A percentile compares a stretch with the other conserved stretches of the same genome.
Evolutionary conservation across 2,888 invertebrate species (phyloP).

Genomic region (Cacoxenus indagator): DNA sequence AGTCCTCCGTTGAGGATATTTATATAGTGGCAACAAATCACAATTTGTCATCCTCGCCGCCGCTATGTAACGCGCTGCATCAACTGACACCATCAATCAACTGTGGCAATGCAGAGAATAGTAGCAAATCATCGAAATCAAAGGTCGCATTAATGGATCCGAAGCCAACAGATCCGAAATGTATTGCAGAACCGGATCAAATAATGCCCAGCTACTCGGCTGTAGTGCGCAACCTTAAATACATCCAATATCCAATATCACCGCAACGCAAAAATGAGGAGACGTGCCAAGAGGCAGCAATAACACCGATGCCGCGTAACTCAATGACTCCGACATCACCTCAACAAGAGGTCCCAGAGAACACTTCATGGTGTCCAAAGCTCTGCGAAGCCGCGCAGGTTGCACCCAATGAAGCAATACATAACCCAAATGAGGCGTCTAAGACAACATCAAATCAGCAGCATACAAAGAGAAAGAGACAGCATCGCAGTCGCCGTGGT

Average conservation of each 20-base stretch:
- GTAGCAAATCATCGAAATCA: not conserved
- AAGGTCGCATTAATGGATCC: not conserved
- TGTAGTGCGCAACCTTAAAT: not conserved
- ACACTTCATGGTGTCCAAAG: too few species aligned
- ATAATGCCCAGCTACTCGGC: not conserved
- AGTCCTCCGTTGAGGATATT: not conserved
- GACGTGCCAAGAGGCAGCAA: too few species aligned
- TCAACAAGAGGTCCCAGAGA: too few species aligned
- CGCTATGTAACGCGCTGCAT: not conserved
- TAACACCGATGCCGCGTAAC: too few species aligned
- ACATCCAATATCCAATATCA: not conserved
- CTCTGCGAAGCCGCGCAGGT: too few species aligned
- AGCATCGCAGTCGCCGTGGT: too few species aligned
- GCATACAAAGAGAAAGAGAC: too few species aligned
- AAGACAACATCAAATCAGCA: too few species aligned
- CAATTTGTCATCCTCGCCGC: not conserved
- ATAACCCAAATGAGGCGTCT: too few species aligned
- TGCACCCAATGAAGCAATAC: too few species aligned
- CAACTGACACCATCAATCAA: not conserved
- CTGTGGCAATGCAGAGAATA: not conserved
- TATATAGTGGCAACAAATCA: not conserved
- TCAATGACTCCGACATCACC: too few species aligned
- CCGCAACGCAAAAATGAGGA: not conserved
- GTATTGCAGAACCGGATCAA: not conserved
- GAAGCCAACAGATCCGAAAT: not conserved